Evolutionary conservation across 2,797 vertebrate species (phyloP), one percentile per base, ranked within the genome.

Genomic region (Austrolebias charrua): DNA sequence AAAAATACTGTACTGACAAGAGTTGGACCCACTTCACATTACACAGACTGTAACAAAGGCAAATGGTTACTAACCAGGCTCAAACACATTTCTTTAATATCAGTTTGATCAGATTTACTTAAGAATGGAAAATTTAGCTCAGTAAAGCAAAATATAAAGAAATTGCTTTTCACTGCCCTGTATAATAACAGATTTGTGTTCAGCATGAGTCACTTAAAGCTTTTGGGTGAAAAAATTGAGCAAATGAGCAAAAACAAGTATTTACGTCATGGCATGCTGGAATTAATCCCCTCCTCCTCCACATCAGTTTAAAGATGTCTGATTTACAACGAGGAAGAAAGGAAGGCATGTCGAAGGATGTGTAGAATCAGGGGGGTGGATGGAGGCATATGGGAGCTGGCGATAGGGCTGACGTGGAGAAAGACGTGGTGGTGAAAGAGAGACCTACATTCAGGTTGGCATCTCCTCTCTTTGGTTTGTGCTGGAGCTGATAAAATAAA

Each of bases 321-420:
- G 50, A 63, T n/a, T 55, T 44, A 33, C 18, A 31, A 53, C 38
- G 58, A n/a, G 55, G 48, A 44, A 10, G 11, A 42, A 48, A 43
- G 4, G 43, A 44, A 1, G 50, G 4, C 24, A 52, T 13, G 2
- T 20, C 4, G 29, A 45, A 59, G 28, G 43, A 73, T 10, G 24
- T 24, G 43, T 14, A 15, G 49, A 52, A 55, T 7, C 43, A 28
- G 15, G 12, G 33, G 31, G 46, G 6, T 33, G 42, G 38, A 19
- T 40, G 15, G 18, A 29, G n/a, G n/a, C n/a, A n/a, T 15, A 16
- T n/a, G n/a, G 46, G 63, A 68, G 33, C 31, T 60, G 42, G 60
- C 16, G 59, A 61, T 14, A 52, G 46, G 60, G 53, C 66, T 19
- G 42, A 55, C 53, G 50, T 50, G 38, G 58, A 48, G n/a, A 33